phyloP scores from a whole-genome alignment of 64 coral and sea anemone genomes.

The Trachythela sp. region DNA sequence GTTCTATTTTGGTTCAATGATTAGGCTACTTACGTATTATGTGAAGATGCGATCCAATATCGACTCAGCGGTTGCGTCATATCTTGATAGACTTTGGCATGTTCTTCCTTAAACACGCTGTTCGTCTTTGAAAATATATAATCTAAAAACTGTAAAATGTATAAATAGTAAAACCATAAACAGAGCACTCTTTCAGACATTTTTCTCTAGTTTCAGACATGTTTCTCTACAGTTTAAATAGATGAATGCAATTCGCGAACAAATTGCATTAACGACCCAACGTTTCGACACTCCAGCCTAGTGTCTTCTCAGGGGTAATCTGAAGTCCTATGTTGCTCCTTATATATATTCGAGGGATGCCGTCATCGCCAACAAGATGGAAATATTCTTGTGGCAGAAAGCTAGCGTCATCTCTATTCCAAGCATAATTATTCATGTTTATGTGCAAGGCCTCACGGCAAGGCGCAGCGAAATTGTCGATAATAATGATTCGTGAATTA shows the following conservation, averaged over 20 bases:
- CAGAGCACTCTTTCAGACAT: not conserved
- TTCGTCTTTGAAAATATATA: slow-evolving; percentile 51
- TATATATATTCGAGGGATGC: no score
- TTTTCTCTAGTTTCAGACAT: no score
- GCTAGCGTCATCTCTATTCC: not conserved
- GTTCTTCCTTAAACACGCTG: slow-evolving; percentile 44
- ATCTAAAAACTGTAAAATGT: not conserved
- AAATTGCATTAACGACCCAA: no score
- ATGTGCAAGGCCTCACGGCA: not conserved
- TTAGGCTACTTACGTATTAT: slow-evolving; percentile 64
- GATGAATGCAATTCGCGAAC: no score
- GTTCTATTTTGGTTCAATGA: no score
- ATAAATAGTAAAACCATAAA: not conserved
- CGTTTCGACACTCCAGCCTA: no score
- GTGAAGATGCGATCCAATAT: slow-evolving; percentile 74
- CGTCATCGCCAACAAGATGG: no score
- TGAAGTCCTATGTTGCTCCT: no score
- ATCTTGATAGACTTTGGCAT: slow-evolving; percentile 68
- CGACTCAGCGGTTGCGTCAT: slow-evolving; percentile 60
- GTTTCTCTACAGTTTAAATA: no score
- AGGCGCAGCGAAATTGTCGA: not conserved
- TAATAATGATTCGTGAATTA: not conserved
- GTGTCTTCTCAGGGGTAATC: no score
- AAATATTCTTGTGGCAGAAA: no score
- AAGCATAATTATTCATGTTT: no score